phyloP scores from a whole-genome alignment of 2,888 invertebrate species.

The Apodemia duryi region DNA sequence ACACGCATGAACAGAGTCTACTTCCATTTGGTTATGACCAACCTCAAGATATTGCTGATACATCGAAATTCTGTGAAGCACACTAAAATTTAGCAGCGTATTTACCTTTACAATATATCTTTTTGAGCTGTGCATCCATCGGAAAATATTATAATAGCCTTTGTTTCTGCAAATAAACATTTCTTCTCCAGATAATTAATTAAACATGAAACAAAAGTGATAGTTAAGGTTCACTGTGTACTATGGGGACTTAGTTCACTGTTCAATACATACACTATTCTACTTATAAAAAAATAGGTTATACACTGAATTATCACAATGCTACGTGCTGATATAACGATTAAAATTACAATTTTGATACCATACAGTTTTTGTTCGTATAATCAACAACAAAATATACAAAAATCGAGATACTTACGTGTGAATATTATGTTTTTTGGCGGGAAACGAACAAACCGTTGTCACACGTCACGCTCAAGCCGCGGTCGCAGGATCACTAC shows the following conservation, averaged over 20 bases:
- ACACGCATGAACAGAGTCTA: constrained; percentile 15
- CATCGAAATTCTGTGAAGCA: constrained; percentile 6
- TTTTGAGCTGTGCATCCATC: background rate
- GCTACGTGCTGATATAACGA: too few relatives aligned
- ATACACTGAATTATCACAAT: too few relatives aligned
- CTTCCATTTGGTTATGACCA: constrained; percentile 8
- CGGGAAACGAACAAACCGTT: too few relatives aligned
- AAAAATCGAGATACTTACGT: too few relatives aligned
- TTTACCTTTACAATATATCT: constrained; percentile 16
- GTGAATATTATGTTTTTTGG: too few relatives aligned
- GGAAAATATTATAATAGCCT: constrained; percentile 22
- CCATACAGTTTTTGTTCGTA: too few relatives aligned
- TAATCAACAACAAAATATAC: too few relatives aligned
- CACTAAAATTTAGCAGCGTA: constrained; percentile 17
- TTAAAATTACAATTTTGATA: too few relatives aligned
- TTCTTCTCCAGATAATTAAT: constrained; percentile 29
- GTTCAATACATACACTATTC: too few relatives aligned
- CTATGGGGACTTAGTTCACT: too few relatives aligned
- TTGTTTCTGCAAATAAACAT: constrained; percentile 19
- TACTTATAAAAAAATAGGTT: too few relatives aligned
- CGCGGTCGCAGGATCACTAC: background rate
- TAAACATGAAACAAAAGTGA: constrained; percentile 30
- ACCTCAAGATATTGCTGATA: constrained; percentile 9
- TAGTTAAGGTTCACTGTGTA: too few relatives aligned
- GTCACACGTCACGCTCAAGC: background rate